A percentile compares a stretch with the other conserved stretches of the same genome.
These are phyloP conservation scores for Pangasius krempfi DNA, from an alignment of 2,797 vertebrate genomes.

Conservation along the genomic window DNA sequence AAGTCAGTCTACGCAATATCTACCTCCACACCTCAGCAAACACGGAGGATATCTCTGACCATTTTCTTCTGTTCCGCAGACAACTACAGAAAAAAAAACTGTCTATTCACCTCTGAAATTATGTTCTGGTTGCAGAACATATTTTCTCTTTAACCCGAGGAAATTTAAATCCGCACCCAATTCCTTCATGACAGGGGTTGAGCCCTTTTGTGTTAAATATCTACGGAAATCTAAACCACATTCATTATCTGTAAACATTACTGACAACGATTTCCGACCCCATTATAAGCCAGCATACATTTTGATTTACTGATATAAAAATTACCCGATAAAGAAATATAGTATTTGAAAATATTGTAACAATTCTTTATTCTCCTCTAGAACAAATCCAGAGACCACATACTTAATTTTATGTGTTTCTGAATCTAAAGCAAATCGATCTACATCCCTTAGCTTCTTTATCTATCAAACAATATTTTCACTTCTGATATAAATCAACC, in stretches of 20 bases:
- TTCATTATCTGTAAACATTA: slow-evolving; percentile 9
- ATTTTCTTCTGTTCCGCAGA: slow-evolving; percentile 23
- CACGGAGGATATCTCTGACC: neutral
- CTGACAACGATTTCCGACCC: neutral
- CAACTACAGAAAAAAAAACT: neutral
- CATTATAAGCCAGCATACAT: neutral
- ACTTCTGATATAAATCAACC: slow-evolving; percentile 3
- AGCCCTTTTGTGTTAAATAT: neutral
- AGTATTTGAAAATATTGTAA: neutral
- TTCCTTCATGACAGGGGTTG: neutral
- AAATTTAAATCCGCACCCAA: neutral
- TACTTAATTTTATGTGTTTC: neutral
- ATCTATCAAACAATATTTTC: neutral
- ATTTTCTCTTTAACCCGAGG: neutral
- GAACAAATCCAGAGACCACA: neutral
- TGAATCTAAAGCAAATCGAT: neutral
- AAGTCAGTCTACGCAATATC: slow-evolving; percentile 7
- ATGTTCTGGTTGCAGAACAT: neutral
- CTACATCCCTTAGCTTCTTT: neutral
- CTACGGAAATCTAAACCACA: neutral
- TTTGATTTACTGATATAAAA: neutral
- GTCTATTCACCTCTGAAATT: neutral
- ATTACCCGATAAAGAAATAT: neutral
- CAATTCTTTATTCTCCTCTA: neutral
- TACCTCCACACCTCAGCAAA: slow-evolving; percentile 14